A percentile compares a stretch with the other conserved stretches of the same genome.
Evolutionary conservation across 2,113 vertebrate genomes (phyloP).

Genomic region (Ceyx margarethae): DNA sequence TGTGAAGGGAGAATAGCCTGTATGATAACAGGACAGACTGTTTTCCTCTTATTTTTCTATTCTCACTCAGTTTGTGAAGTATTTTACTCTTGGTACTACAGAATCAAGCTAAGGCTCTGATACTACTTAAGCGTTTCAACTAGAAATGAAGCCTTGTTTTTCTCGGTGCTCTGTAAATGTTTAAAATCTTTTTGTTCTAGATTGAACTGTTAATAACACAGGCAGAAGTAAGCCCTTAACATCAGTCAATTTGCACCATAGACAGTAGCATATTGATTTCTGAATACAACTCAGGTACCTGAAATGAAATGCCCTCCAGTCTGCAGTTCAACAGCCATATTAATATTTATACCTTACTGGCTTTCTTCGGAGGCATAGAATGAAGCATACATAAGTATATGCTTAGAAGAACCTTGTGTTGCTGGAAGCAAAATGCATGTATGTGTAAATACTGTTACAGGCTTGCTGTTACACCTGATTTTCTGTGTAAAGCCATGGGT

Average conservation of each 20-base stretch:
- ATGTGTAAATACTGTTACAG: background rate
- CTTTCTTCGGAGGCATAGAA: background rate
- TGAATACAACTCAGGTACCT: background rate
- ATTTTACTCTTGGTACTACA: background rate
- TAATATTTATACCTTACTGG: background rate
- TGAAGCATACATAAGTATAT: background rate
- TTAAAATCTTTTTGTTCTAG: background rate
- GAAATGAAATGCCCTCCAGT: background rate
- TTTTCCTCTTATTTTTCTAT: background rate
- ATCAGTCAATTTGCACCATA: background rate
- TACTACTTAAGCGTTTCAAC: background rate
- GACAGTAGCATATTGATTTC: background rate
- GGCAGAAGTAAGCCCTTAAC: background rate
- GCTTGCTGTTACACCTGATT: background rate
- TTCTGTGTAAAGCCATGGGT: background rate
- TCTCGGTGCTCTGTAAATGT: background rate
- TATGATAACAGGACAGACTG: background rate
- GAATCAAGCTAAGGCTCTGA: background rate
- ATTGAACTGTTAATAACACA: background rate
- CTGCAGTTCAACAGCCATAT: background rate
- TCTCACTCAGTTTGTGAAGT: background rate
- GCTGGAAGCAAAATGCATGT: background rate
- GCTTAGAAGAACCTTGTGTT: background rate
- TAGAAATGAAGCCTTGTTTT: background rate
- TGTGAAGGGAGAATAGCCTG: background rate